Conservation (phyloP, 2,797 vertebrate genomes). For the Poecilia velifera region DNA sequence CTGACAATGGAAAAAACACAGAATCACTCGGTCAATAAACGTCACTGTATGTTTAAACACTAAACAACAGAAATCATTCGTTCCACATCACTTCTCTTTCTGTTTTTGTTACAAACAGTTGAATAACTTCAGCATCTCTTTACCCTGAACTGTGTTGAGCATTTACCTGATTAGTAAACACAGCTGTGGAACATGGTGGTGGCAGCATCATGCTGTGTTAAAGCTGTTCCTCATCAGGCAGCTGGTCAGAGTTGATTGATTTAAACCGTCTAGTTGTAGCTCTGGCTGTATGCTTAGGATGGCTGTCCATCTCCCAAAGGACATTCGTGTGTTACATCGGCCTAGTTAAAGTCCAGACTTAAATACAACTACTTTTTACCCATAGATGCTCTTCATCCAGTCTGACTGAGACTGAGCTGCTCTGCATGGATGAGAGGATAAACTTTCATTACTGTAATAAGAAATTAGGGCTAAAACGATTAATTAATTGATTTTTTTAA, state of each 20-base stretch:
- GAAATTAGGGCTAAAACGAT: too few species aligned
- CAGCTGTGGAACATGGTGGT: not conserved
- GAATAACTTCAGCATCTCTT: not conserved
- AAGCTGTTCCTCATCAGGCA: not conserved
- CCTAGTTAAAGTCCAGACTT: not conserved
- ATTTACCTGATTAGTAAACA: not conserved
- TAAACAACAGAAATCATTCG: not conserved
- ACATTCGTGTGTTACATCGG: not conserved
- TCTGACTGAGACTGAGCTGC: not conserved
- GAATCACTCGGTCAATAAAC: not conserved
- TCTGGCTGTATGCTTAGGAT: too few species aligned
- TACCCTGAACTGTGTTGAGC: not conserved
- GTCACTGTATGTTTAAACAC: not conserved
- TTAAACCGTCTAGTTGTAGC: too few species aligned
- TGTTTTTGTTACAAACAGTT: not conserved
- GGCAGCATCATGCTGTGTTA: not conserved
- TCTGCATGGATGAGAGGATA: not conserved
- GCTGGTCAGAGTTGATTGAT: not conserved
- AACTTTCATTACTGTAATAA: not conserved
- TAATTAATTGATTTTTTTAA: too few species aligned
- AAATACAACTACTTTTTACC: not conserved
- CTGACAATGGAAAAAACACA: not conserved
- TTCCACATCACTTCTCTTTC: not conserved
- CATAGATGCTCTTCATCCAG: not conserved
- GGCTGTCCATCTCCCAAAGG: not conserved